phyloP scores from a whole-genome alignment of 2,113 vertebrate genomes.

The Prionailurus viverrinus region DNA sequence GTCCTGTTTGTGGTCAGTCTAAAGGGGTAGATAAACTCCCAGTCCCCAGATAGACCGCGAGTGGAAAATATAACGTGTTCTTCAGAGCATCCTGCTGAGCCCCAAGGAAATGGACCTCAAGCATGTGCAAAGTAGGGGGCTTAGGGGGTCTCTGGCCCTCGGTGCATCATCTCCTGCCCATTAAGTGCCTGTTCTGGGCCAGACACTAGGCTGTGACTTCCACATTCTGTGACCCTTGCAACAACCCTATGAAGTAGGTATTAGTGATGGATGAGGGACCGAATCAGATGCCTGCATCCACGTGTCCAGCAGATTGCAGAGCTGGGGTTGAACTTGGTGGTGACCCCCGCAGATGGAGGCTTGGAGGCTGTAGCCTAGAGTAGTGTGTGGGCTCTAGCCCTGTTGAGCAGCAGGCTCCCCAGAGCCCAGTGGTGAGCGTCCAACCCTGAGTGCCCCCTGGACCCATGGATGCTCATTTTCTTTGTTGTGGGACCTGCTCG shows the following conservation, averaged over 20 bases:
- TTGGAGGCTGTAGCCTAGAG: background rate
- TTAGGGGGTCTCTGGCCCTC: background rate
- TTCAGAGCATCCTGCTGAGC: background rate
- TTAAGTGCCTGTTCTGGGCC: background rate
- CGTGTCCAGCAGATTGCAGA: background rate
- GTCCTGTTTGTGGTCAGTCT: background rate
- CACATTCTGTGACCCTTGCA: background rate
- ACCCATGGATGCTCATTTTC: background rate
- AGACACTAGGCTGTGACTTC: background rate
- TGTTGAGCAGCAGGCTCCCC: background rate
- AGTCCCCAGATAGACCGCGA: background rate
- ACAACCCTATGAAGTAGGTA: background rate
- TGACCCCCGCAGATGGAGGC: background rate
- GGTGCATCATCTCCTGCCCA: background rate
- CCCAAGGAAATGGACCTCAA: background rate
- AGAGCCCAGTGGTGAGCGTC: background rate
- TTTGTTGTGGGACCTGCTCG: background rate
- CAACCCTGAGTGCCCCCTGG: fast-evolving
- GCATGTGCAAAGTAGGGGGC: too few relatives aligned
- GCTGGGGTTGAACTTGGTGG: background rate
- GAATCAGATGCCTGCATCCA: background rate
- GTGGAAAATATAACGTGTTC: background rate
- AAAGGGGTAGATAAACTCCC: background rate
- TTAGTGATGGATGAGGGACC: background rate
- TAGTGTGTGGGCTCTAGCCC: fast-evolving